Conservation (phyloP, 2,888 invertebrate genomes). For the Poecilus cupreus region DNA sequence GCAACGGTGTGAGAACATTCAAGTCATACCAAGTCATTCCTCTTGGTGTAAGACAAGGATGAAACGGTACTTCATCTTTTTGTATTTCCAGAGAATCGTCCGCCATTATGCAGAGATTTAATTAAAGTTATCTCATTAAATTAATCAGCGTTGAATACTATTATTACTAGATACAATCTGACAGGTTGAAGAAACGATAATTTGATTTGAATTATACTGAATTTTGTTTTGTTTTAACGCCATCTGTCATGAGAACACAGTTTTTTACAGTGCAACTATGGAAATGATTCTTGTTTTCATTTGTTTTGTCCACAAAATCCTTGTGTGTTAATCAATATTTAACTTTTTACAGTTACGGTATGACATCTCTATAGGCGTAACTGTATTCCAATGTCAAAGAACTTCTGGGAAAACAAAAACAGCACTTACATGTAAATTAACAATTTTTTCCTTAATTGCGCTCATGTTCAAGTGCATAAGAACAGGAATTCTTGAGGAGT, state of each 20-base stretch:
- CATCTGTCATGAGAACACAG: neutral
- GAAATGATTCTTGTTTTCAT: neutral
- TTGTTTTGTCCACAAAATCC: constrained; percentile 8
- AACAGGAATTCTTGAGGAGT: constrained; percentile 9
- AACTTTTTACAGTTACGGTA: constrained; percentile 51
- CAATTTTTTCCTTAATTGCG: constrained; percentile 56
- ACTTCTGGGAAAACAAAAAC: constrained; percentile 56
- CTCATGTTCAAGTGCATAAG: constrained; percentile 35
- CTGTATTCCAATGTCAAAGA: constrained; percentile 56
- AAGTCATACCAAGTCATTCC: constrained; percentile 67
- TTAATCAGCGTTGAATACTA: neutral
- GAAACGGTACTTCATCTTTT: constrained; percentile 62
- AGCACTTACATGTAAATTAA: constrained; percentile 54
- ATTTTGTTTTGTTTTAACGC: neutral
- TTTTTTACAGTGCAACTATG: neutral
- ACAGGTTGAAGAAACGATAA: neutral
- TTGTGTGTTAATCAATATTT: constrained; percentile 58
- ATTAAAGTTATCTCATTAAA: neutral
- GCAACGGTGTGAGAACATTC: constrained; percentile 65
- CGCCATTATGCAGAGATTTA: constrained; percentile 25
- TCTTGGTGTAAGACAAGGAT: constrained; percentile 67
- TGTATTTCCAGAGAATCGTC: constrained; percentile 12
- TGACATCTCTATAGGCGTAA: constrained; percentile 45
- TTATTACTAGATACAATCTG: neutral
- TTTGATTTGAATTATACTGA: neutral